Base-by-base conservation (phyloP, 2,797 vertebrate genomes). In the Bufotes viridis region DNA sequence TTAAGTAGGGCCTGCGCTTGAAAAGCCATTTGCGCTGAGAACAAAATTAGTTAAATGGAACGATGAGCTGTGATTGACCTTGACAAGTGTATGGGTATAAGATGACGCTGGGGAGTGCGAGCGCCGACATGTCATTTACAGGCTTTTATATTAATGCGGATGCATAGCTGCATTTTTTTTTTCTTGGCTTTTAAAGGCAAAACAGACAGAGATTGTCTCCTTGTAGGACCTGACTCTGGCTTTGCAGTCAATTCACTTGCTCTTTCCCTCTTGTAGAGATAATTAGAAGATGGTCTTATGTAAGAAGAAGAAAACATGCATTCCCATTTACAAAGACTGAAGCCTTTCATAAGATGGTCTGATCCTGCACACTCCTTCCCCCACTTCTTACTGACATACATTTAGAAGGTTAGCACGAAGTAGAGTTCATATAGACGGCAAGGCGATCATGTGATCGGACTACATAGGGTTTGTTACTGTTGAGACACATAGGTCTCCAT, bases 21-120 rank as follows among this genome's bases (percentile, higher is more conserved):
- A 85, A 80, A 79, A 81, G 34, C 82, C 67, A 85, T 88, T 74
- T 80, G 82, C 20, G 34, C 63, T n/a, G 78, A 82, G 69, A 80
- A 57, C 17, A 63, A 20, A 85, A 60, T 87, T 87, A 87, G 65
- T 69, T 84, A 84, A 79, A 84, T 88, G 75, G 75, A 88, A 74
- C 18, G 67, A 69, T 82, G 78, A 69, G 58, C 65, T 26, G 55
- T 55, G 57, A 79, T 60, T 88, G 74, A 78, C 87, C 75, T 88
- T 79, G 80, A 60, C 65, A 74, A 74, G 55, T 74, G 82, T 84
- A 60, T 42, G 24, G 82, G 67, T 60, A 58, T n/a, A 84, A 60
- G 53, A 42, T 49, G 34, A 57, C 53, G 51, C 65, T 6, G 69
- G 67, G 82, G 53, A 42, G 82, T 60, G 65, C 55, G 0, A 84